A percentile compares a stretch with the other conserved stretches of the same genome.
These are phyloP conservation scores for Thereuonema tuberculata DNA, from an alignment of 1,140 invertebrate species.

Conservation along the genomic window DNA sequence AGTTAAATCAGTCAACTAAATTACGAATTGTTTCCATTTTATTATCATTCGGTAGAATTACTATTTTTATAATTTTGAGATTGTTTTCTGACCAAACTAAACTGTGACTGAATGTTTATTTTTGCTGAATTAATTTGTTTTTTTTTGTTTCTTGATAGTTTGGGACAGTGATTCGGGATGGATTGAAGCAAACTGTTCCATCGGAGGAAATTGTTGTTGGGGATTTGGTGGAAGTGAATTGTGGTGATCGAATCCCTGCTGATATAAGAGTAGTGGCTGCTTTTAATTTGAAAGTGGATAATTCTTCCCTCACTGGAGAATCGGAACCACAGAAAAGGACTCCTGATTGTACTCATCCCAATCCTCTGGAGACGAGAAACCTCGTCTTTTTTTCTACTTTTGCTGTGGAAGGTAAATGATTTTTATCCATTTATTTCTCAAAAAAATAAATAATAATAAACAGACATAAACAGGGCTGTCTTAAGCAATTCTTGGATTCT, in stretches of 20 bases:
- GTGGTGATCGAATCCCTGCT: slow-evolving; percentile 24
- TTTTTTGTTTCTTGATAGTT: slow-evolving; percentile 27
- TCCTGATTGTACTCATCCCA: slow-evolving; percentile 28
- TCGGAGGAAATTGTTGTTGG: slow-evolving; percentile 23
- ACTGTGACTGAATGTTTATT: too few species aligned
- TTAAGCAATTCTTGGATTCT: too few species aligned
- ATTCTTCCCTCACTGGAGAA: slow-evolving; percentile 32
- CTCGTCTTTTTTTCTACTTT: slow-evolving; percentile 34
- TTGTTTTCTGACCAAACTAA: too few species aligned
- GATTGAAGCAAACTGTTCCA: slow-evolving; percentile 15
- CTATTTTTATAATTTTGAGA: too few species aligned
- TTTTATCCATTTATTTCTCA: slow-evolving; percentile 2
- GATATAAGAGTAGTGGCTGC: slow-evolving; percentile 24
- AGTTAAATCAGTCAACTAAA: too few species aligned
- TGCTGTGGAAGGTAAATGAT: slow-evolving; percentile 26
- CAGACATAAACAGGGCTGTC: too few species aligned
- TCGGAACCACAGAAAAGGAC: slow-evolving; percentile 31
- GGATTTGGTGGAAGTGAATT: slow-evolving; percentile 21
- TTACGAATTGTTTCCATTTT: too few species aligned
- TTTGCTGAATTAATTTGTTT: too few species aligned
- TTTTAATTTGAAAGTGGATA: slow-evolving; percentile 29
- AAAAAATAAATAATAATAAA: not conserved
- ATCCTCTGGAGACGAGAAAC: slow-evolving; percentile 32
- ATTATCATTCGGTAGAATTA: too few species aligned
- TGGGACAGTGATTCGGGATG: slow-evolving; percentile 15